Percentiles rank a stretch among this genome's conserved stretches.
Conservation (phyloP, 1,140 invertebrate genomes). For the Metopolophium dirhodum region DNA sequence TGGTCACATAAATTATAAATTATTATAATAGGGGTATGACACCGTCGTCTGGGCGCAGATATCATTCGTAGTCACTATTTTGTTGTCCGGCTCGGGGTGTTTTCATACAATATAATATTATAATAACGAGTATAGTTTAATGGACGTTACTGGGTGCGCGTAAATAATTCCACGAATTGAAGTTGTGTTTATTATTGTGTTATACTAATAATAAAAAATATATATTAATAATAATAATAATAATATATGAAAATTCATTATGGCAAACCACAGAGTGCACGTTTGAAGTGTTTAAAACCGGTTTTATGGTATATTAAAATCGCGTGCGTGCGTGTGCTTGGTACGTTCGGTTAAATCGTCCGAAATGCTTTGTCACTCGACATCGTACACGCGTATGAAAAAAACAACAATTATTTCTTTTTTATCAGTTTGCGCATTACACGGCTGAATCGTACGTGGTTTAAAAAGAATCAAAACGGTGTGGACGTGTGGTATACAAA, state of each 20-base stretch:
- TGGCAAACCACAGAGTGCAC: not conserved
- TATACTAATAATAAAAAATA: not conserved
- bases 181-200: not conserved
- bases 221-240: not conserved
- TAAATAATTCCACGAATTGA: not conserved
- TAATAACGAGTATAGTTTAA: not conserved
- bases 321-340: not conserved
- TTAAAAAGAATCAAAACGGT: not conserved
- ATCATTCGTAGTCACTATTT: not conserved
- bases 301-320: conserved; percentile 13
- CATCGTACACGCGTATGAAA: not conserved
- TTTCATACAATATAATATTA: not conserved
- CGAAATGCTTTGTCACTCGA: conserved; percentile 38
- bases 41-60: not conserved
- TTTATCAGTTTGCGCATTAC: not conserved
- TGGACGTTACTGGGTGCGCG: not conserved
- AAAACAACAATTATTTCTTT: not conserved
- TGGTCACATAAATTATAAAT: too few relatives aligned
- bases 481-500: not conserved
- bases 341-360: conserved; percentile 11
- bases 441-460: not conserved
- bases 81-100: too few relatives aligned
- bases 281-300: conserved; percentile 22
- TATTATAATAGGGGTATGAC: not conserved
- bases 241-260: not conserved